A percentile compares a stretch with the other conserved stretches of the same genome.
Evolutionary conservation across 1,140 invertebrate genomes (phyloP).

Genomic region (Heliconius hewitsoni): DNA sequence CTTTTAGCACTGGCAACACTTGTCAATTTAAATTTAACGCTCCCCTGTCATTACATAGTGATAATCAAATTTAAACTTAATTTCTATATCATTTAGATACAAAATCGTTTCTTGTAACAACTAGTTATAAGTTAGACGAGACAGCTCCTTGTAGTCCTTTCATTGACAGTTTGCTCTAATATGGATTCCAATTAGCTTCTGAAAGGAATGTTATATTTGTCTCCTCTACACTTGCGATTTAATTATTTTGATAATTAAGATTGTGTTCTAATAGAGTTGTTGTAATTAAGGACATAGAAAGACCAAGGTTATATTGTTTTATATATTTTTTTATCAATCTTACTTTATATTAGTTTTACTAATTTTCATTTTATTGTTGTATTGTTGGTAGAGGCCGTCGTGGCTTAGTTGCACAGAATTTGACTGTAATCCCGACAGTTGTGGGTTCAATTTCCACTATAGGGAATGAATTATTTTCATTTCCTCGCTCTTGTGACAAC

Average conservation of each 20-base stretch:
- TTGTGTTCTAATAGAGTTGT: not conserved
- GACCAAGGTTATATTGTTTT: too few relatives aligned
- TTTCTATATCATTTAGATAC: not conserved
- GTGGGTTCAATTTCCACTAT: too few relatives aligned
- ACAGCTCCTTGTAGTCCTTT: constrained; percentile 39
- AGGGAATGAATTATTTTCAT: too few relatives aligned
- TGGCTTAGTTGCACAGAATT: too few relatives aligned
- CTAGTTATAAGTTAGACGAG: constrained; percentile 25
- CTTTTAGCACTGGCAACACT: constrained; percentile 43
- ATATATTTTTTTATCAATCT: too few relatives aligned
- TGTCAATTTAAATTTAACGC: constrained; percentile 61
- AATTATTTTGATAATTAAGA: constrained; percentile 1
- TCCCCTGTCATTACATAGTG: constrained; percentile 46
- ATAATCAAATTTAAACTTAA: constrained; percentile 15
- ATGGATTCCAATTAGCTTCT: constrained; percentile 42
- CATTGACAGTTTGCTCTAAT: constrained; percentile 42
- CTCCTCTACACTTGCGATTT: not conserved
- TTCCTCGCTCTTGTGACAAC: too few relatives aligned
- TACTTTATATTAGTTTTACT: too few relatives aligned
- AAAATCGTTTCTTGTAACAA: not conserved
- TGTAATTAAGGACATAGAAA: too few relatives aligned
- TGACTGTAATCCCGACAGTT: too few relatives aligned
- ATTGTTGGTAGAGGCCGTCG: too few relatives aligned
- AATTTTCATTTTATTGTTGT: too few relatives aligned
- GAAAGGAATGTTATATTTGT: constrained; percentile 31